Conservation (phyloP, 2,888 invertebrate genomes). For the Alloscopus bannaensis region DNA sequence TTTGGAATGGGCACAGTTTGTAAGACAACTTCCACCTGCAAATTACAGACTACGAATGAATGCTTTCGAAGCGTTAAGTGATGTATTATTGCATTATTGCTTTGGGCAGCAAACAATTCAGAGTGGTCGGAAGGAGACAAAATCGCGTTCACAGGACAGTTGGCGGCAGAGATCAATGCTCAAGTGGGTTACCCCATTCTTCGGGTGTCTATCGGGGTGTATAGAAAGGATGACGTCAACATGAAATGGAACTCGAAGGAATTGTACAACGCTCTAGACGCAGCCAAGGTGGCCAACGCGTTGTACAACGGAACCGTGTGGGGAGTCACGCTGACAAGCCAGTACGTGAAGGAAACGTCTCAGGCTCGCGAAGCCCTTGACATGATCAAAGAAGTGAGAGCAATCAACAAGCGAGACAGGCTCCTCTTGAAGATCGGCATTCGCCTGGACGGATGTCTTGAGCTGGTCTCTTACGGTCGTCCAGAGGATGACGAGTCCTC, state of each 20-base stretch:
- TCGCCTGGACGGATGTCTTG: slow-evolving; percentile 35
- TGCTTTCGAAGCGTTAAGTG: slow-evolving; percentile 1
- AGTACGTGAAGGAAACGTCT: slow-evolving; percentile 18
- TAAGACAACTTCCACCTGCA: slow-evolving; percentile 34
- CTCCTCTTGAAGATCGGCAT: slow-evolving; percentile 57
- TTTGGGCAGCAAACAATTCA: slow-evolving; percentile 44
- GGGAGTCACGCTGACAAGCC: slow-evolving; percentile 60
- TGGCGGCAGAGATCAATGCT: slow-evolving; percentile 53
- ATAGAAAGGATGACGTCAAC: slow-evolving; percentile 37
- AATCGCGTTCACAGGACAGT: slow-evolving; percentile 28
- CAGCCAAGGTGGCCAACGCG: slow-evolving; percentile 51
- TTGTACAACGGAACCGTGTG: slow-evolving; percentile 57
- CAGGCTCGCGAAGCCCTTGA: slow-evolving; percentile 31
- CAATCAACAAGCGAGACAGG: slow-evolving; percentile 9
- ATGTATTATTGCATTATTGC: neutral
- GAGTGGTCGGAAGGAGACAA: slow-evolving; percentile 56
- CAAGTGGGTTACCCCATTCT: slow-evolving; percentile 35
- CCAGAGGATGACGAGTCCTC: slow-evolving; percentile 29
- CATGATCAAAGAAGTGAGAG: slow-evolving; percentile 39
- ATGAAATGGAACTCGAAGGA: slow-evolving; percentile 50
- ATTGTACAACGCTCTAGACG: slow-evolving; percentile 54
- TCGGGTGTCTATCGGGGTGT: slow-evolving; percentile 51
- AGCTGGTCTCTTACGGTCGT: slow-evolving; percentile 21
- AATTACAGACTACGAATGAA: no score
- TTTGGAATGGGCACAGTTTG: slow-evolving; percentile 60